Evolutionary conservation across 2,888 invertebrate genomes (phyloP).

Genomic region (Pristionchus exspectatus): DNA sequence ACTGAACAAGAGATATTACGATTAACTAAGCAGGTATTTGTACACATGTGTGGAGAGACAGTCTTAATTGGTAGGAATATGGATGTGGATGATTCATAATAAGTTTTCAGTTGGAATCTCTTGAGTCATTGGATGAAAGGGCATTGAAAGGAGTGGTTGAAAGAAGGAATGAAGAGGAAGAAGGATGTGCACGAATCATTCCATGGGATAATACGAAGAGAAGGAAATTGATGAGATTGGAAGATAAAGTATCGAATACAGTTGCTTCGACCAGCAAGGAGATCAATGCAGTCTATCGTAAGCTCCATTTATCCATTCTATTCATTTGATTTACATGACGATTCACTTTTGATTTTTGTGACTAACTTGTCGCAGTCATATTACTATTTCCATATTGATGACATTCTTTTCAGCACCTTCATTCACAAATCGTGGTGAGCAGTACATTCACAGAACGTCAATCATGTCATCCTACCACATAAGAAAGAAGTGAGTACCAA

Average conservation of each 20-base stretch:
- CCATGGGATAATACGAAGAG: constrained; percentile 25
- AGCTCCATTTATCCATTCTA: neutral
- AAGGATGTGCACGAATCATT: constrained; percentile 41
- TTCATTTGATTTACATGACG: neutral
- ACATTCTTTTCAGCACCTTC: neutral
- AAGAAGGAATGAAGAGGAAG: neutral
- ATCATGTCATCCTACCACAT: neutral
- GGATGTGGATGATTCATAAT: no score
- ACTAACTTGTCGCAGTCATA: neutral
- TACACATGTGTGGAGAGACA: no score
- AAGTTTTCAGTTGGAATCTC: neutral
- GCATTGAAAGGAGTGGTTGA: neutral
- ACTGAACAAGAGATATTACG: neutral
- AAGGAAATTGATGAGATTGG: constrained; percentile 1
- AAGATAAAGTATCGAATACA: neutral
- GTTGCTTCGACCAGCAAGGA: constrained; percentile 19
- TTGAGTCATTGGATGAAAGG: neutral
- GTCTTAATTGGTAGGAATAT: no score
- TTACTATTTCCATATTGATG: neutral
- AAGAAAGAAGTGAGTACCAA: constrained; percentile 24
- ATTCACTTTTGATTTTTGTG: neutral
- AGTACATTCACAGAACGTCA: neutral
- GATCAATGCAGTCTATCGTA: neutral
- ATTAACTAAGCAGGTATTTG: neutral
- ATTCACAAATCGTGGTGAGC: neutral